Base-by-base conservation (phyloP, 2,888 invertebrate genomes). In the Dynastes maya region DNA sequence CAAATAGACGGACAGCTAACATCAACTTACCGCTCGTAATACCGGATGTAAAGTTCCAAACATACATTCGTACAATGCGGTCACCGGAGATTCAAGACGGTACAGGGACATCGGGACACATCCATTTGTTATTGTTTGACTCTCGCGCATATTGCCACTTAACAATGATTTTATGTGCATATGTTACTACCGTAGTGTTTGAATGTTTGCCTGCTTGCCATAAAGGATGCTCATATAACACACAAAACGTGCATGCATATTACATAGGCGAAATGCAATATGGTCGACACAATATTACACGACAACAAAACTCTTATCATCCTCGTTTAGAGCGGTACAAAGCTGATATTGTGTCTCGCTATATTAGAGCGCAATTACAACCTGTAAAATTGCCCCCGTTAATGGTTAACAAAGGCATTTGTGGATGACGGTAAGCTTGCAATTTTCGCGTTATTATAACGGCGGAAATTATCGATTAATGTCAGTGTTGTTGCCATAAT, bases 141-240 rank as follows among this genome's bases (percentile, higher is more conserved):
- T 83, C 80, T 82, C 83, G 82, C 82, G 81, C 84, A 85, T 85
- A 85, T 85, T 85, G 84, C 85, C 85, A 84, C 84, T 86, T 85
- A 83, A 85, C 85, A 83, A 83, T 80, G 82, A 82, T 82, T 83
- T 80, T 79, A 83, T 82, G 83, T 84, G 83, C 78, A 76, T 72
- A 82, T 81, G 81, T 81, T 84, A 82, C 82, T 45, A 8, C 45
- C 45, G 45, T 11, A 45, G 45, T 45, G 45, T 45, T 45, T 45
- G 45, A 45, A 11, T 2, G 45, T 45, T 45, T 8, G 45, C 11
- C 45, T 11, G 45, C 45, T 8, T 37, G 5, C 4, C 32, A 37
- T 37, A 37, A 37, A 37, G 32, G 32, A 37, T 37, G 5, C 32
- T 5, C 32, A 5, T 37, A 37, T 37, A 37, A 37, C 32, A 37